Base-by-base conservation (phyloP, 2,888 invertebrate genomes). In the Halocaridina rubra region DNA sequence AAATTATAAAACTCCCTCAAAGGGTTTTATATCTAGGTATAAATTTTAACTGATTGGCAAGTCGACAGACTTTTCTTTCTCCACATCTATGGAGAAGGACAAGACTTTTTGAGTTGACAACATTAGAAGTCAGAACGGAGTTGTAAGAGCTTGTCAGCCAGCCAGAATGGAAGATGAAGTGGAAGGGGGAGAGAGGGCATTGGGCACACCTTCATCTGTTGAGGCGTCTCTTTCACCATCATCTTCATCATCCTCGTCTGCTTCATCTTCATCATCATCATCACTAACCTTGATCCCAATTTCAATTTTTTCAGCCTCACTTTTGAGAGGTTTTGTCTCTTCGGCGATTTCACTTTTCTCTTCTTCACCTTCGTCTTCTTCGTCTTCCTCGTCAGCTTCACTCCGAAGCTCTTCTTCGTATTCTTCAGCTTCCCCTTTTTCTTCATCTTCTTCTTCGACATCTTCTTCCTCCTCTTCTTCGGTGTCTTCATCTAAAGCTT, bases 241-340 rank as follows among this genome's bases (percentile, higher is more conserved):
- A 16, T 19, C 19, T 33, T 16, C 29, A 16, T 13, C 29, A 13
- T 69, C 69, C 8, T 5, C 53, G 16, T 53, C 53, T 7, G 53
- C 19, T 3, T 13, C 53, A n/a, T 53, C 53, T 16, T 53, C 53
- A 16, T 53, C n/a, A 13, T 3, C 53, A 4, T 53, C 53, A 3
- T 53, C 53, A 53, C 4, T 10, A 53, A 53, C 16, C 3, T 4
- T 19, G 16, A n/a, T 3, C 2, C 53, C 53, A 53, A 13, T 16
- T 10, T 16, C 46, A n/a, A 33, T 32, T 74, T 74, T 24, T 39
- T 74, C 39, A 7, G 3, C 74, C 1, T 0, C 30, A 13, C 53
- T 53, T 80, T 46, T 88, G 85, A n/a, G 64, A 76, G 57, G 82
- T 71, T 32, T 80, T 81, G 0, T 67, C 69, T 92, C 91, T 88